A percentile compares a stretch with the other conserved stretches of the same genome.
phyloP scores from a whole-genome alignment of 2,888 invertebrate species.

The Nomada flava region DNA sequence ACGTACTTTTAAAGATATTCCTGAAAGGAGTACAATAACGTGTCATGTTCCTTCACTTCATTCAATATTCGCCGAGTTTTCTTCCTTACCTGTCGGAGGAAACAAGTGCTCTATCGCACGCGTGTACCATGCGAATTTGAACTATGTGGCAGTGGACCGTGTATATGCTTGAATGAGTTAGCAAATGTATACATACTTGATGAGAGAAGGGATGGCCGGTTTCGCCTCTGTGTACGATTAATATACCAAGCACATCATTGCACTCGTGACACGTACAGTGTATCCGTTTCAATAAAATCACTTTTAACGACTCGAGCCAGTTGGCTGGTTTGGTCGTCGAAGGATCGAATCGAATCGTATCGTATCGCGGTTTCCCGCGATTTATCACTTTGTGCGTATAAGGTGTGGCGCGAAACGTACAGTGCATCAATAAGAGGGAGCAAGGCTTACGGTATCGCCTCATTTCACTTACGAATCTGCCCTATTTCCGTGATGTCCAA shows the following conservation, averaged over 20 bases:
- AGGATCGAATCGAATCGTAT: not conserved
- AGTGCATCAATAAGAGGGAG: conserved; percentile 6
- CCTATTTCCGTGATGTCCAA: conserved; percentile 48
- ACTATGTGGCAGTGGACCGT: conserved; percentile 20
- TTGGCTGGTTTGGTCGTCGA: not conserved
- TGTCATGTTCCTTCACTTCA: not conserved
- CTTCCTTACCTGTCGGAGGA: not conserved
- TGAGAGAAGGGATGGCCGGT: not conserved
- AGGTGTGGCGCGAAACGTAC: conserved; percentile 61
- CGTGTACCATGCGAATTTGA: conserved; percentile 19
- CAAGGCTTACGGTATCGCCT: not conserved
- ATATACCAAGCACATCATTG: too few relatives aligned
- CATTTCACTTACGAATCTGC: conserved; percentile 11
- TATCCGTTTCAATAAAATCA: too few relatives aligned
- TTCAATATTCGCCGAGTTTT: not conserved
- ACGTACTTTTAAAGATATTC: not conserved
- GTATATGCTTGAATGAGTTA: not conserved
- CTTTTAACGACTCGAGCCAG: not conserved
- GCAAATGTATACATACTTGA: not conserved
- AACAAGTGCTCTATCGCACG: conserved; percentile 10
- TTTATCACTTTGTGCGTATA: conserved; percentile 14
- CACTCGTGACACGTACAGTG: not conserved
- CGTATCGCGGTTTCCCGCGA: conserved; percentile 38
- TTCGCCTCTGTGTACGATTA: too few relatives aligned
- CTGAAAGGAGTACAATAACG: not conserved